A percentile compares a stretch with the other conserved stretches of the same genome.
Conservation (phyloP, 2,113 vertebrate species). For the Myotis brandtii region DNA sequence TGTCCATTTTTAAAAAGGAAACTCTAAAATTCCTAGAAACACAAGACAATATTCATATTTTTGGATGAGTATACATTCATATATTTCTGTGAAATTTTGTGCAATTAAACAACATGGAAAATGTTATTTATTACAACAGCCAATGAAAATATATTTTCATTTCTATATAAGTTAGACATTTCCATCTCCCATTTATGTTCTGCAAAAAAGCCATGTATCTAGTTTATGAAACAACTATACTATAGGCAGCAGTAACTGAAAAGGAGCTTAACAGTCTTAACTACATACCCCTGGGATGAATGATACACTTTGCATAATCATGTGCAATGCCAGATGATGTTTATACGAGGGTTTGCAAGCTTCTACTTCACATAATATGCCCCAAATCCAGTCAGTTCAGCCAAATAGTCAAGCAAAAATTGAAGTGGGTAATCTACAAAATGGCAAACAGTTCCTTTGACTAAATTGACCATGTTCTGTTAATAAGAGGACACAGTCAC, state of each 20-base stretch:
- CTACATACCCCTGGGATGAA: conserved; percentile 78
- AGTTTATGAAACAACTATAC: conserved; percentile 76
- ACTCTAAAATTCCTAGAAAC: conserved; percentile 85
- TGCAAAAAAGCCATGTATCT: conserved; percentile 81
- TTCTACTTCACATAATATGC: conserved; percentile 78
- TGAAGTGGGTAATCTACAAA: conserved; percentile 70
- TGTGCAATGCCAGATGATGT: conserved; percentile 81
- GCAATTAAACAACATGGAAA: conserved; percentile 84
- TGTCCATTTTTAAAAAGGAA: conserved; percentile 82
- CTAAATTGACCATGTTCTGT: conserved; percentile 59
- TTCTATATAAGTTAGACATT: conserved; percentile 81
- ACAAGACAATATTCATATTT: conserved; percentile 83
- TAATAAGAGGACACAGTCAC: conserved; percentile 39
- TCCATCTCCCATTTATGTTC: conserved; percentile 69
- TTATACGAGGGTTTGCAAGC: conserved; percentile 84
- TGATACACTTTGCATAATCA: conserved; percentile 76
- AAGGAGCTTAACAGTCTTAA: conserved; percentile 69
- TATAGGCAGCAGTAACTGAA: conserved; percentile 68
- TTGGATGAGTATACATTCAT: conserved; percentile 82
- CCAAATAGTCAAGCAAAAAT: conserved; percentile 63
- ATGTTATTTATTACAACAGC: conserved; percentile 80
- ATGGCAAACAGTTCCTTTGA: conserved; percentile 52
- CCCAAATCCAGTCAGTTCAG: conserved; percentile 64
- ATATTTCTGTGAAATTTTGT: conserved; percentile 87
- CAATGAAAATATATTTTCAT: conserved; percentile 84